phyloP scores from a whole-genome alignment of 2,797 vertebrate genomes.

The Oreochromis mossambicus region DNA sequence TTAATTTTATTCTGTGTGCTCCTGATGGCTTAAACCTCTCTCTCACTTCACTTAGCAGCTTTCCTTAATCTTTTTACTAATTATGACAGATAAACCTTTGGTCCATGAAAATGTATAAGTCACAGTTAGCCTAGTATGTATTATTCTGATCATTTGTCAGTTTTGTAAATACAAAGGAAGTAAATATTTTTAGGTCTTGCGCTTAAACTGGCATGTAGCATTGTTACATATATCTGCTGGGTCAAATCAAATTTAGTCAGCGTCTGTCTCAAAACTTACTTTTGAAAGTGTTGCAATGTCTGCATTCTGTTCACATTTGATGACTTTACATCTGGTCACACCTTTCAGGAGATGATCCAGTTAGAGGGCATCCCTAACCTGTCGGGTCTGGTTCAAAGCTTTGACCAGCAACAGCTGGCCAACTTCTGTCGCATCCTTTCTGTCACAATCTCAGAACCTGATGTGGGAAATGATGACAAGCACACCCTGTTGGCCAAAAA shows the following conservation, averaged over 20 bases:
- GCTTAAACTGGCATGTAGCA: neutral
- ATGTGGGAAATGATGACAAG: slow-evolving; percentile 94
- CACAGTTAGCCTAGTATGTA: neutral
- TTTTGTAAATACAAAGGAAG: neutral
- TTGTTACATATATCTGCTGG: neutral
- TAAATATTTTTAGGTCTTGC: neutral
- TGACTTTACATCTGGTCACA: neutral
- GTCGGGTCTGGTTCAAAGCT: slow-evolving; percentile 90
- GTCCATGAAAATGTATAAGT: neutral
- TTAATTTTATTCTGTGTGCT: no score
- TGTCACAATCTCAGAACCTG: slow-evolving; percentile 96
- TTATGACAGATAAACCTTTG: neutral
- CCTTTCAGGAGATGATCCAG: slow-evolving; percentile 91
- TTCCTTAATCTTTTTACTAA: neutral
- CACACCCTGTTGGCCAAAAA: slow-evolving; percentile 97
- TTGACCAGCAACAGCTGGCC: slow-evolving; percentile 97
- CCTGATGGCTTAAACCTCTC: neutral
- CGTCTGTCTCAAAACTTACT: neutral
- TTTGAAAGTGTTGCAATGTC: neutral
- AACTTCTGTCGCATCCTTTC: slow-evolving; percentile 99
- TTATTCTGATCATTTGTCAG: neutral
- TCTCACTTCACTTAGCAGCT: neutral
- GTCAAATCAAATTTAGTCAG: neutral
- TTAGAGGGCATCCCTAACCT: slow-evolving; percentile 96
- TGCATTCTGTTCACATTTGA: neutral